These are phyloP conservation scores for Diogma glabrata DNA, from an alignment of 2,888 invertebrate species.

Conservation along the genomic window DNA sequence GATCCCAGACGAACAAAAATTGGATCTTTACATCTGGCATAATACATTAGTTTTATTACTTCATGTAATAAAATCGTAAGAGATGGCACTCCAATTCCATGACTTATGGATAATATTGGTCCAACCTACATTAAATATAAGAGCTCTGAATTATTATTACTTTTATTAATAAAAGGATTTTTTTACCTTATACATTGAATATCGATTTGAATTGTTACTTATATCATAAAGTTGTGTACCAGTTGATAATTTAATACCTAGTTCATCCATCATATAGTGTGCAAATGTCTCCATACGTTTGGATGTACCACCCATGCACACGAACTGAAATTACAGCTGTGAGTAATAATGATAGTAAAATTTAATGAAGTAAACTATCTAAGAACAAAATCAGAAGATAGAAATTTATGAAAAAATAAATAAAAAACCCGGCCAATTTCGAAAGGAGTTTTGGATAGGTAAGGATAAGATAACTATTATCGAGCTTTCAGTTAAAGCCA, in stretches of 20 bases:
- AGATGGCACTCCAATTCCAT: slow-evolving; percentile 97
- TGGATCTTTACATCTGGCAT: slow-evolving; percentile 77
- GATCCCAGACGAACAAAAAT: slow-evolving; percentile 89
- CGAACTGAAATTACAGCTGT: slow-evolving; percentile 64
- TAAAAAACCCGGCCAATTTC: too few species aligned
- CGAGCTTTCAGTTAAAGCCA: too few species aligned
- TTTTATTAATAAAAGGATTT: too few species aligned
- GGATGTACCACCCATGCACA: slow-evolving; percentile 94
- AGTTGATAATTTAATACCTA: slow-evolving; percentile 78
- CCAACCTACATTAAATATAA: slow-evolving; percentile 26
- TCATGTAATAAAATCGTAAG: slow-evolving; percentile 92
- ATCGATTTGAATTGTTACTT: slow-evolving; percentile 82
- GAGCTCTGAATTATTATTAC: not conserved
- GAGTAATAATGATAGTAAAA: too few species aligned
- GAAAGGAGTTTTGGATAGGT: too few species aligned
- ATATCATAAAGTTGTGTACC: slow-evolving; percentile 82
- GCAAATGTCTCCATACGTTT: slow-evolving; percentile 91
- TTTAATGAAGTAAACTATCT: too few species aligned
- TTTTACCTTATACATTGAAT: slow-evolving; percentile 86
- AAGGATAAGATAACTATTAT: too few species aligned
- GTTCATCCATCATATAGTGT: slow-evolving; percentile 78
- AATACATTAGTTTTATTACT: slow-evolving; percentile 89
- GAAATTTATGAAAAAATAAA: too few species aligned
- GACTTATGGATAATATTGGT: slow-evolving; percentile 41
- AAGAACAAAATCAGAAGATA: too few species aligned